Evolutionary conservation across 1,140 invertebrate species (phyloP), one percentile per base, ranked within the genome.

Genomic region (Lepidostoma basale): DNA sequence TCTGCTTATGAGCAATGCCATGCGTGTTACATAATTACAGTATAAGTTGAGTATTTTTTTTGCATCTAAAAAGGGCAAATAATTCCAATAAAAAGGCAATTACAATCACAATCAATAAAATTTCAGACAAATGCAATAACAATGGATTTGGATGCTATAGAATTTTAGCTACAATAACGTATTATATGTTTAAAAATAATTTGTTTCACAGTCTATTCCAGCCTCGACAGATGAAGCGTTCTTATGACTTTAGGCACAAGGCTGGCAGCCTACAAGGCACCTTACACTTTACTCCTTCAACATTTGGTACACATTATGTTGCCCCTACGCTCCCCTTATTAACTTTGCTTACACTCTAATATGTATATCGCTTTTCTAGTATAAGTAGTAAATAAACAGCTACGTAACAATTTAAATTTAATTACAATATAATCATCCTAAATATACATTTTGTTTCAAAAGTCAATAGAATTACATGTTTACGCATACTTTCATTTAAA

Each of bases 191-290:
- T 69, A 69, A 62, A 45, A 54, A 49, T 68, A 68, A 52, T 62
- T 52, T 68, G 40, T 67, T 68, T 72, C 70, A 72, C 70, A 72
- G 70, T 72, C 70, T 73, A 73, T 73, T 68, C 71, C 71, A 73
- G 71, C 71, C 70, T 66, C 62, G 58, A 67, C 58, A 58, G 33
- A 47, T 69, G 63, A 73, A 69, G 62, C 36, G 56, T 60, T 80
- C 77, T 77, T 81, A 81, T 74, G 79, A 76, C 81, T 68, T 63
- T 71, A 72, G 82, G 82, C 82, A 83, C 80, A 82, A 82, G 77
- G 79, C 82, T 83, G 81, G 82, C 80, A 80, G 82, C 81, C 82
- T 81, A 82, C 81, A 83, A 83, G 82, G 82, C 82, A 83, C 82
- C 82, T 82, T 82, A 79, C 79, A 81, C 76, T 82, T 81, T 81